A percentile compares a stretch with the other conserved stretches of the same genome.
These are phyloP conservation scores for Cuculus canorus DNA, from an alignment of 2,797 vertebrate species.

Conservation along the genomic window DNA sequence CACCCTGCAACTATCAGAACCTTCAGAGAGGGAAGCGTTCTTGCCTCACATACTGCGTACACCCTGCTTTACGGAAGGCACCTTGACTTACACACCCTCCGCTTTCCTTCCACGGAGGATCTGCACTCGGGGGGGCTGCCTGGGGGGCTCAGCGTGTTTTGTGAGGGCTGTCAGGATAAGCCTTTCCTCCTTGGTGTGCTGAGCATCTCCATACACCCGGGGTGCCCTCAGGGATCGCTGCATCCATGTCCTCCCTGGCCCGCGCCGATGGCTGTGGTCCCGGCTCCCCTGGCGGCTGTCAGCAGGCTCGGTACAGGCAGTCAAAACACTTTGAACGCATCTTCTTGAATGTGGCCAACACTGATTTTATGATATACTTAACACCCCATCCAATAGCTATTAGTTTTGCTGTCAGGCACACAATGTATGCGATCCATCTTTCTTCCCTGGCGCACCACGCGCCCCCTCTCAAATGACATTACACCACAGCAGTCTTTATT, in stretches of 20 bases:
- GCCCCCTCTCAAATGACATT: conserved; percentile 52
- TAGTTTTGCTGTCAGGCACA: conserved; percentile 75
- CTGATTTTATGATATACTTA: conserved; percentile 77
- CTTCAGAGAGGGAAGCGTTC: neutral
- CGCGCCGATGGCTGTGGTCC: neutral
- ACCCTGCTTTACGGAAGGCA: neutral
- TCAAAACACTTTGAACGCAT: neutral
- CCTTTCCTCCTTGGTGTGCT: neutral
- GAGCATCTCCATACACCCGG: rapidly evolving
- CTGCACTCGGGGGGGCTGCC: rapidly evolving
- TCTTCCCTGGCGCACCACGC: conserved; percentile 50
- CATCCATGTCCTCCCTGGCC: neutral
- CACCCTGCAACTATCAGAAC: neutral
- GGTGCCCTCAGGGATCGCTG: rapidly evolving
- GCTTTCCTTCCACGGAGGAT: rapidly evolving
- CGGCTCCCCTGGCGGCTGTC: conserved; percentile 17
- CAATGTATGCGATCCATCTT: conserved; percentile 72
- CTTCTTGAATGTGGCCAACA: conserved; percentile 23
- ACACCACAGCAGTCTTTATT: conserved; percentile 66
- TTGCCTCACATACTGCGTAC: rapidly evolving
- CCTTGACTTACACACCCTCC: no score
- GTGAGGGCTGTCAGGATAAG: rapidly evolving
- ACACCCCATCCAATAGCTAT: conserved; percentile 73
- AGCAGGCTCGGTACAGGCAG: neutral
- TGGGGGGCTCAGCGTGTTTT: neutral